Percentiles rank a stretch among this genome's conserved stretches.
Evolutionary conservation across 2,113 vertebrate genomes (phyloP).

Genomic region (Phoenicopterus ruber): DNA sequence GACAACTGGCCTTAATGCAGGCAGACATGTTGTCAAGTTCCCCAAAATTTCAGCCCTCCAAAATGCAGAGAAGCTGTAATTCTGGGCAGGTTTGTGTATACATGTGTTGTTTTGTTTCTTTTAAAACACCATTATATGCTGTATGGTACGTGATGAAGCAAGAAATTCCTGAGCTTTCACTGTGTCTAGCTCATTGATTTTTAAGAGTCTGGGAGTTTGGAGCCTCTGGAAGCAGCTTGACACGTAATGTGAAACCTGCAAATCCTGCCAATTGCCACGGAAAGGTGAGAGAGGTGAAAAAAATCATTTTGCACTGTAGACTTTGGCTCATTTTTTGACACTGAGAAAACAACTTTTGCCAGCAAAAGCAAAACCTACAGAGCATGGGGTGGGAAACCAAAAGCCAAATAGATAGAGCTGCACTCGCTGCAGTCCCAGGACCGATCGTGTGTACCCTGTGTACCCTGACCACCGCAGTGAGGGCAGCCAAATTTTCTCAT

Average conservation of each 20-base stretch:
- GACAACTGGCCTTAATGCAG: neutral
- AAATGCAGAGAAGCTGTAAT: neutral
- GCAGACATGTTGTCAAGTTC: neutral
- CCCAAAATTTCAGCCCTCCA: neutral
- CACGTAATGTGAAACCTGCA: conserved; percentile 49
- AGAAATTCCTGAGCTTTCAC: conserved; percentile 60
- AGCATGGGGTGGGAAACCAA: neutral
- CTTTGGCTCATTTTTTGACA: conserved; percentile 60
- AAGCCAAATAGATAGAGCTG: neutral
- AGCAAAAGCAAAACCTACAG: conserved; percentile 38
- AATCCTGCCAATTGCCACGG: conserved; percentile 60
- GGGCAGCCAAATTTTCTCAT: neutral
- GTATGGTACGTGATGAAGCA: conserved; percentile 38
- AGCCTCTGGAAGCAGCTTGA: conserved; percentile 63
- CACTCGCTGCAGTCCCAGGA: neutral
- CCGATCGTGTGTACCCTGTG: neutral
- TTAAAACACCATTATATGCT: neutral
- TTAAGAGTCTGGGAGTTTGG: conserved; percentile 56
- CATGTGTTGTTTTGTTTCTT: neutral
- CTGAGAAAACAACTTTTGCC: conserved; percentile 62
- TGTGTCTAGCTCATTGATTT: conserved; percentile 68
- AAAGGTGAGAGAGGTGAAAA: conserved; percentile 71
- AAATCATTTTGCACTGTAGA: conserved; percentile 61
- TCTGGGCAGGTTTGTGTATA: neutral
- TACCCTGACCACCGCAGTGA: neutral